Evolutionary conservation across 2,113 vertebrate genomes (phyloP).

Genomic region (Oceanodroma tethys): DNA sequence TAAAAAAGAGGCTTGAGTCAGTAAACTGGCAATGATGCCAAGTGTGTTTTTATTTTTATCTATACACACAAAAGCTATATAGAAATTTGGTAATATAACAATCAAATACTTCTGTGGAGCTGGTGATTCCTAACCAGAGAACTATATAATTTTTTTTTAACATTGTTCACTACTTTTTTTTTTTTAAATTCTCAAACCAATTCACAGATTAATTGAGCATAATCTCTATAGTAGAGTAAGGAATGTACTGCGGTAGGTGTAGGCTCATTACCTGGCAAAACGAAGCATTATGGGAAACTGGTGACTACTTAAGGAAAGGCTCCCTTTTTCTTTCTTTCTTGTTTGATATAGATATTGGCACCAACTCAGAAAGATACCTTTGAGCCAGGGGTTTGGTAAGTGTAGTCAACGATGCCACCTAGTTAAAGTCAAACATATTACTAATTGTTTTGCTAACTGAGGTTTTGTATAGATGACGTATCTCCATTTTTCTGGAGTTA

Average conservation of each 20-base stretch:
- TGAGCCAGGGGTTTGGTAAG: neutral
- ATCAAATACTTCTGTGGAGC: neutral
- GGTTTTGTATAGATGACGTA: neutral
- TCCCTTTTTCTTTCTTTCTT: neutral
- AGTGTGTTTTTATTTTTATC: neutral
- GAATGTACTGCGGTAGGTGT: neutral
- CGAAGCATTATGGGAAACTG: neutral
- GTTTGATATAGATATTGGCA: neutral
- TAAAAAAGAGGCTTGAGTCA: neutral
- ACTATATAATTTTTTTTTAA: neutral
- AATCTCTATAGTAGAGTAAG: neutral
- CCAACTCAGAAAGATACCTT: neutral
- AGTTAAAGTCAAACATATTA: neutral
- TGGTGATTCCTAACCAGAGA: neutral
- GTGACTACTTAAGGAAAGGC: neutral
- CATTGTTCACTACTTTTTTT: neutral
- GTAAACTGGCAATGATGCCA: neutral
- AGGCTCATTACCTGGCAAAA: neutral
- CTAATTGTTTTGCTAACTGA: neutral
- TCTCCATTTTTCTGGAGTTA: neutral
- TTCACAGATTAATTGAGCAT: neutral
- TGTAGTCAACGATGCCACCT: neutral
- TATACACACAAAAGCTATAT: neutral
- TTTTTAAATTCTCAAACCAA: neutral
- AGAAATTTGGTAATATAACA: neutral